Conservation (phyloP, 2,888 invertebrate species). For the Zootermopsis nevadensis region DNA sequence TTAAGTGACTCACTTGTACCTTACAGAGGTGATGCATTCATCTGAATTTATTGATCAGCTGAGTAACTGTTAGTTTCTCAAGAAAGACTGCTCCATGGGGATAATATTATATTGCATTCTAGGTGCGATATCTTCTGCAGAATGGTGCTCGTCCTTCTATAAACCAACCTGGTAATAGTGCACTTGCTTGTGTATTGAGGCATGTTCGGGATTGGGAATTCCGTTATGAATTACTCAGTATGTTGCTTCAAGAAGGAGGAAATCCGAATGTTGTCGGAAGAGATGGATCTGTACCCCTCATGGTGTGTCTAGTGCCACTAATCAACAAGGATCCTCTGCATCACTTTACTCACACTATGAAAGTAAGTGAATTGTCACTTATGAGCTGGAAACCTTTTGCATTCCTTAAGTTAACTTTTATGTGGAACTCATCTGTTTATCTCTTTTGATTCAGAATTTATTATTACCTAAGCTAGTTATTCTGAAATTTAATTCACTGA, state of each 20-base stretch:
- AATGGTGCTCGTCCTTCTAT: constrained; percentile 76
- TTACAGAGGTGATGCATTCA: too few relatives aligned
- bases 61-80: too few relatives aligned
- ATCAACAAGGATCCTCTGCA: constrained; percentile 80
- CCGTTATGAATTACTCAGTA: constrained; percentile 70
- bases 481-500: too few relatives aligned
- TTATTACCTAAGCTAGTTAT: too few relatives aligned
- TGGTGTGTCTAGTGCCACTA: constrained; percentile 79
- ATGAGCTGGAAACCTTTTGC: too few relatives aligned
- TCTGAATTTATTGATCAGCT: neutral
- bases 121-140: constrained; percentile 68
- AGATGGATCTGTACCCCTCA: constrained; percentile 78
- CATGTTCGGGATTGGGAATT: constrained; percentile 78
- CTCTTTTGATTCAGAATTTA: too few relatives aligned
- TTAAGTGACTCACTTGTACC: too few relatives aligned
- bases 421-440: too few relatives aligned
- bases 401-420: too few relatives aligned
- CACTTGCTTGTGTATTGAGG: constrained; percentile 76
- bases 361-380: constrained; percentile 63
- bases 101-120: neutral
- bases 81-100: too few relatives aligned
- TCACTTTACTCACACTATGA: constrained; percentile 79
- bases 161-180: constrained; percentile 76
- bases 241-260: constrained; percentile 72
- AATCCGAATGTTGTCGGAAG: constrained; percentile 76